Base-by-base conservation (phyloP, 2,113 vertebrate genomes). In the Otocyon megalotis region DNA sequence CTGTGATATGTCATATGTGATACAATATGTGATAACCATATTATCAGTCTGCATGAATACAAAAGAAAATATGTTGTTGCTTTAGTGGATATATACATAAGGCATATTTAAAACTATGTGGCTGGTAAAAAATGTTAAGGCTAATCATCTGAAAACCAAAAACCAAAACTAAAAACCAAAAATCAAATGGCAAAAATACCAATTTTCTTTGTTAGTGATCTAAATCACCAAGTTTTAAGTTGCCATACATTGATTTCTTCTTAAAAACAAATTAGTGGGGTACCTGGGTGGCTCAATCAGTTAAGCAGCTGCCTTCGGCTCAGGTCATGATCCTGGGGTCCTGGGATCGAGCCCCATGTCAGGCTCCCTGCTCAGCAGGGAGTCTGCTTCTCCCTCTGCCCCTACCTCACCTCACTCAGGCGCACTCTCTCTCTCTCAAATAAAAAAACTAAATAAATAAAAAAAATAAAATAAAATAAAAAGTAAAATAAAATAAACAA, bases 131-230 rank as follows among this genome's bases (percentile, higher is more conserved):
- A 89, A 71, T 86, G 69, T 20, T 20, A 89, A 93, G 14, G 9
- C 32, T 58, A 91, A 30, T 79, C 65, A 58, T 63, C 63, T 80
- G 76, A 54, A 71, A 84, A 50, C 35, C 26, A 48, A 71, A 63
- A 35, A 63, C 24, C 4, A 79, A 88, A 53, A 76, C 72, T 48
- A 28, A 53, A 79, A 53, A 79, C 16, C 22, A 54, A 83, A 50
- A 43, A 83, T 43, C 3, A 83, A 88, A 71, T 58, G 88, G 63
- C 11, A 95, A 90, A 96, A 89, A 77, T 37, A 95, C 63, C 8
- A 74, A 32, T 32, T 90, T 87, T 67, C 24, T 79, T 56, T 90
- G 2, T 72, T 88, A 67, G 62, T 35, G 54, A 81, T 53, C 11
- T 26, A 96, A 77, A 77, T 37, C 24, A 37, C 63, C 56, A 72